Evolutionary conservation across 2,888 invertebrate genomes (phyloP).

Genomic region (Hermodice carunculata): DNA sequence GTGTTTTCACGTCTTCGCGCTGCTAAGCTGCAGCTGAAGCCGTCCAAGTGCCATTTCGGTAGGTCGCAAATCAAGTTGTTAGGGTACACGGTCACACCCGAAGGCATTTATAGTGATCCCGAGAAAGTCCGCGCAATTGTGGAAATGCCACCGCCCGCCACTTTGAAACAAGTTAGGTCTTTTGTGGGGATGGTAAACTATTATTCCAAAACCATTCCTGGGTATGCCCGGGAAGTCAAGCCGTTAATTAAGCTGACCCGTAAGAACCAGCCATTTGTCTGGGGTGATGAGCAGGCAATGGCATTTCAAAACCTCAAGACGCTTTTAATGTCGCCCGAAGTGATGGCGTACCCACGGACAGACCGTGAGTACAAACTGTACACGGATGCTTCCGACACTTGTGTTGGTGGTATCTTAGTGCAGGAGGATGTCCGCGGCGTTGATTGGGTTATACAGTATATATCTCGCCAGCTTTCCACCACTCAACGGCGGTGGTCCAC

Average conservation of each 20-base stretch:
- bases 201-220: conserved; percentile 13
- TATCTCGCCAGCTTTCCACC: neutral
- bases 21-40: too few relatives aligned
- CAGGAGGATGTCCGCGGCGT: conserved; percentile 1
- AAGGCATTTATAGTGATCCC: conserved; percentile 27
- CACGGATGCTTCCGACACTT: conserved; percentile 3
- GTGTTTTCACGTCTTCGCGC: too few relatives aligned
- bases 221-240: conserved; percentile 15
- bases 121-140: conserved; percentile 23
- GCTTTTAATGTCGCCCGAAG: neutral
- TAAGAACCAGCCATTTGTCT: neutral
- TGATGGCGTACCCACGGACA: conserved; percentile 2
- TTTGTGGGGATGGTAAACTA: too few relatives aligned
- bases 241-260: conserved; percentile 9
- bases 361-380: conserved; percentile 3
- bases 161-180: conserved; percentile 11
- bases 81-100: conserved; percentile 15
- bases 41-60: conserved; percentile 31
- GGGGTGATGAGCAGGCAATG: neutral
- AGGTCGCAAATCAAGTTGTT: conserved; percentile 18
- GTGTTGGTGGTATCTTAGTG: neutral
- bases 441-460: conserved; percentile 5
- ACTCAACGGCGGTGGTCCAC: conserved; percentile 1
- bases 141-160: conserved; percentile 3
- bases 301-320: neutral